phyloP scores from a whole-genome alignment of 2,113 vertebrate species.

The Ranitomeya variabilis region DNA sequence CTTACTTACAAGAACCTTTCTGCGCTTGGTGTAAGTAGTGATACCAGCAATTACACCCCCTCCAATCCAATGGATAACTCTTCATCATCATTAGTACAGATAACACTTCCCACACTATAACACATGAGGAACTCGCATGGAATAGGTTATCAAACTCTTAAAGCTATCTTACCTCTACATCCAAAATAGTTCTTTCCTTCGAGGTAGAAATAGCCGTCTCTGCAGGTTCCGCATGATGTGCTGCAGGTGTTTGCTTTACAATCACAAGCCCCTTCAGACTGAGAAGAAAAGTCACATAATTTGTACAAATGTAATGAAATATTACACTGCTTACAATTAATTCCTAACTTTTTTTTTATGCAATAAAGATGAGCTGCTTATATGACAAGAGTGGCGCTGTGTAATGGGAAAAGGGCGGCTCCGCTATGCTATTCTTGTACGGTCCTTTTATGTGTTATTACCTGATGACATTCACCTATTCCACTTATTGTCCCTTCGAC shows the following conservation, averaged over 20 bases:
- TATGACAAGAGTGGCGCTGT: background rate
- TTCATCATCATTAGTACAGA: too few relatives aligned
- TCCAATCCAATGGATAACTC: too few relatives aligned
- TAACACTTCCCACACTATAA: too few relatives aligned
- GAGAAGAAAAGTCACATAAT: conserved; percentile 49
- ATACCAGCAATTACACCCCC: too few relatives aligned
- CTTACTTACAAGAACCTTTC: too few relatives aligned
- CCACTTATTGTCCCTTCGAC: conserved; percentile 85
- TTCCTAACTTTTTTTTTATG: background rate
- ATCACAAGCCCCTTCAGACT: conserved; percentile 84
- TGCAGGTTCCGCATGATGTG: conserved; percentile 78
- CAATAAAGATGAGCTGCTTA: background rate
- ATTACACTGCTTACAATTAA: background rate
- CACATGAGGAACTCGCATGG: too few relatives aligned
- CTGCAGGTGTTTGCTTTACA: conserved; percentile 84
- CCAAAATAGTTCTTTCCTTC: conserved; percentile 87
- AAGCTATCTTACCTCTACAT: conserved; percentile 80
- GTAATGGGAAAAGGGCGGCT: background rate
- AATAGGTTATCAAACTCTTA: background rate
- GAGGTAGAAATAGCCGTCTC: conserved; percentile 83
- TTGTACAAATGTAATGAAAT: background rate
- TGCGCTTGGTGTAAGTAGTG: too few relatives aligned
- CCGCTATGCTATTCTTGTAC: background rate
- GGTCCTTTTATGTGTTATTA: conserved; percentile 62
- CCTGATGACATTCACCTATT: conserved; percentile 86